A percentile compares a stretch with the other conserved stretches of the same genome.
Evolutionary conservation across 2,888 invertebrate genomes (phyloP).

Genomic region (Caenorhabditis macrosperma): DNA sequence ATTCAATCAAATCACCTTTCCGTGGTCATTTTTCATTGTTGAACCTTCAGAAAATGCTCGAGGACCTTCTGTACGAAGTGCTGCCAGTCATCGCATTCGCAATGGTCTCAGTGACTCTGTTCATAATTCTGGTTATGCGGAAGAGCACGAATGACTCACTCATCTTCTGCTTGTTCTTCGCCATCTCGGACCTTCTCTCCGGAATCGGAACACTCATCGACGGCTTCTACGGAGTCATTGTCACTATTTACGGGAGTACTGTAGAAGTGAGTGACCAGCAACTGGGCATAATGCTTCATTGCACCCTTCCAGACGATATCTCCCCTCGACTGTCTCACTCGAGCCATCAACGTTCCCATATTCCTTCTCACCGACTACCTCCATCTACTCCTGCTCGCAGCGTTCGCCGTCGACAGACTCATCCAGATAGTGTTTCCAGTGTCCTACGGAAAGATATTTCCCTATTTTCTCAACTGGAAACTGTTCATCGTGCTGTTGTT

Average conservation of each 20-base stretch:
- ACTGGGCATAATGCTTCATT: too few relatives aligned
- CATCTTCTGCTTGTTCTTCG: conserved; percentile 58
- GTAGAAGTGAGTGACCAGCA: conserved; percentile 46
- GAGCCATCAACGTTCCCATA: conserved; percentile 51
- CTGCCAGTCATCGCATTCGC: conserved; percentile 69
- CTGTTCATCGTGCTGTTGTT: conserved; percentile 35
- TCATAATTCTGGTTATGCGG: conserved; percentile 52
- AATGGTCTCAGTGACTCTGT: conserved; percentile 50
- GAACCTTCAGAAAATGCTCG: conserved; percentile 65
- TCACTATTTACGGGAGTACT: conserved; percentile 61
- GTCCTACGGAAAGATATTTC: conserved; percentile 55
- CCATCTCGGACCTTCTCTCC: conserved; percentile 50
- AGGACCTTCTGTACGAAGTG: conserved; percentile 68
- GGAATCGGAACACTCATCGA: conserved; percentile 53
- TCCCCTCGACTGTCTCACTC: conserved; percentile 57
- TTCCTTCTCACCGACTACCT: conserved; percentile 61
- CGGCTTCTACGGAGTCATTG: conserved; percentile 65
- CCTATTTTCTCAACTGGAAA: conserved; percentile 43
- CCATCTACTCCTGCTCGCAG: conserved; percentile 39
- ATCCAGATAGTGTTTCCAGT: conserved; percentile 62
- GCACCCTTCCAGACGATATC: conserved; percentile 22
- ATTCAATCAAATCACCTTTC: not conserved
- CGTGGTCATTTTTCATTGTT: not conserved
- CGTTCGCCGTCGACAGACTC: conserved; percentile 40
- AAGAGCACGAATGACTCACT: conserved; percentile 38